A percentile compares a stretch with the other conserved stretches of the same genome.
Evolutionary conservation across 1,140 invertebrate genomes (phyloP).

Genomic region (Temnothorax curvispinosus): DNA sequence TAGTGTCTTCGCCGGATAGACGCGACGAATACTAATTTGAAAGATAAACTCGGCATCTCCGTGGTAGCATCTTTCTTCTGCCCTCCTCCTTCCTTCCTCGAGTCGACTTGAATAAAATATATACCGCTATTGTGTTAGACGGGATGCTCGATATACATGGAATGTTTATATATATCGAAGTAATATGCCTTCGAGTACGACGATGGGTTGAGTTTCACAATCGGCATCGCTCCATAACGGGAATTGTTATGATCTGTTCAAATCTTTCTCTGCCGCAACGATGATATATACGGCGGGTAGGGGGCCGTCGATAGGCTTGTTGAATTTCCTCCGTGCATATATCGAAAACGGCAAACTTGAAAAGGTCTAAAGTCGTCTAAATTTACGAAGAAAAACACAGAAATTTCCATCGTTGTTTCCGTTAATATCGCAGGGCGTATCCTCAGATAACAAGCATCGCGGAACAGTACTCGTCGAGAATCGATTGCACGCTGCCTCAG

Average conservation of each 20-base stretch:
- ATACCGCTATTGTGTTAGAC: slow-evolving; percentile 9
- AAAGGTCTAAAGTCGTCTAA: slow-evolving; percentile 17
- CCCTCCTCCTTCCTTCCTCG: slow-evolving; percentile 23
- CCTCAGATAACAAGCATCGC: slow-evolving; percentile 10
- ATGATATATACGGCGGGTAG: slow-evolving; percentile 41
- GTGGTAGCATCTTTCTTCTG: not conserved
- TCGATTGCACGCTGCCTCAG: not conserved
- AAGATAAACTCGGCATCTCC: slow-evolving; percentile 62
- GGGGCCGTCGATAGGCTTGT: slow-evolving; percentile 40
- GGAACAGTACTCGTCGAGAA: slow-evolving; percentile 39
- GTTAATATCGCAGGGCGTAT: slow-evolving; percentile 14
- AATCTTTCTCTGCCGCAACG: slow-evolving; percentile 36
- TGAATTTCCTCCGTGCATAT: slow-evolving; percentile 35
- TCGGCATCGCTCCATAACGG: slow-evolving; percentile 53
- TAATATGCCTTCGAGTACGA: slow-evolving; percentile 56
- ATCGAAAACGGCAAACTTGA: slow-evolving; percentile 16
- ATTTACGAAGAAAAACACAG: slow-evolving; percentile 33
- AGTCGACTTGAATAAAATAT: slow-evolving; percentile 74
- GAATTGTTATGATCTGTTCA: slow-evolving; percentile 66
- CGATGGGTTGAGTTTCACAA: slow-evolving; percentile 56
- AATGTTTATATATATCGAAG: slow-evolving; percentile 12
- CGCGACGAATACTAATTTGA: slow-evolving; percentile 78
- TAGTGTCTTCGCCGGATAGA: not conserved
- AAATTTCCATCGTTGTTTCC: slow-evolving; percentile 34
- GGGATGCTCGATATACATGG: not conserved